A percentile compares a stretch with the other conserved stretches of the same genome.
These are phyloP conservation scores for Eustalomyia histrio DNA, from an alignment of 2,888 invertebrate genomes.

Conservation along the genomic window DNA sequence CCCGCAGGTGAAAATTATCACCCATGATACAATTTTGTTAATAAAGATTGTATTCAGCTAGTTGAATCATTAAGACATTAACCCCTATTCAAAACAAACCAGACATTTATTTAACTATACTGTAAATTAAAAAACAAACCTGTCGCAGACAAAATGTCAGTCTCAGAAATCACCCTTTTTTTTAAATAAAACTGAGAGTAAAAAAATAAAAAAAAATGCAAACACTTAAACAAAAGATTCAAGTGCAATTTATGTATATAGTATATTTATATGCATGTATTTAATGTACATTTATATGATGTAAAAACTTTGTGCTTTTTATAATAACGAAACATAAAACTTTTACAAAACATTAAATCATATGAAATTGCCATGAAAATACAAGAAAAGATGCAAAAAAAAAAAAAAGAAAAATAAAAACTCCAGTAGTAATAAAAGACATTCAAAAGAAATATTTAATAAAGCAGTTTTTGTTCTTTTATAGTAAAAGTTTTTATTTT, in stretches of 20 bases:
- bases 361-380: neutral
- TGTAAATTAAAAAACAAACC: conserved; percentile 26
- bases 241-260: conserved; percentile 49
- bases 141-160: conserved; percentile 43
- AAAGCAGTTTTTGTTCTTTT: conserved; percentile 14
- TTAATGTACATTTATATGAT: neutral
- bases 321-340: conserved; percentile 2
- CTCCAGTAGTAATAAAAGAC: neutral
- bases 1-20: too few species aligned
- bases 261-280: conserved; percentile 14
- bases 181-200: conserved; percentile 56
- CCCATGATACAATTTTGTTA: too few species aligned
- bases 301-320: conserved; percentile 10
- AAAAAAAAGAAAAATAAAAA: neutral
- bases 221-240: conserved; percentile 57
- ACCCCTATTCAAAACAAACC: conserved; percentile 53
- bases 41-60: neutral
- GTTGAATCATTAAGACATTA: conserved; percentile 57
- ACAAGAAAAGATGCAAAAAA: neutral
- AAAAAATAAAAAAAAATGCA: conserved; percentile 32
- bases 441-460: conserved; percentile 32
- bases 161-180: conserved; percentile 12
- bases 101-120: conserved; percentile 43
- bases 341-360: conserved; percentile 36
- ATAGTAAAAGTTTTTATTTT: conserved; percentile 9